phyloP scores from a whole-genome alignment of 2,888 invertebrate genomes.

The Scotopteryx bipunctaria region DNA sequence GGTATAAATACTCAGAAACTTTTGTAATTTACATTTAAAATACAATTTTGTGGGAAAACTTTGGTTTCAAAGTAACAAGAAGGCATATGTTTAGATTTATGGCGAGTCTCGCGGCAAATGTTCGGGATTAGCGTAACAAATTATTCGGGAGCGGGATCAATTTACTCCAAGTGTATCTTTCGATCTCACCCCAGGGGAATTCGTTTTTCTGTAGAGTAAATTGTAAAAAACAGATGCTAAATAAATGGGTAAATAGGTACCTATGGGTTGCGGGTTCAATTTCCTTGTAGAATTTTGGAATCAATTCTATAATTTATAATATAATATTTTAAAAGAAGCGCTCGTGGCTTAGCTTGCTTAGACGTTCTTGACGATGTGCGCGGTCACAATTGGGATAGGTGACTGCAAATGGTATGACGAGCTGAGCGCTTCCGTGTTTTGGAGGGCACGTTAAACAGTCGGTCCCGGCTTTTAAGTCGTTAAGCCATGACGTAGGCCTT shows the following conservation, averaged over 20 bases:
- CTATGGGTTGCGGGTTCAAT: too few relatives aligned
- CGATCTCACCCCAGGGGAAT: conserved; percentile 8
- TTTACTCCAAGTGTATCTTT: conserved; percentile 21
- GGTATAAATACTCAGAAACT: conserved; percentile 10
- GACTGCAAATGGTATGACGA: too few relatives aligned
- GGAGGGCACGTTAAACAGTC: too few relatives aligned
- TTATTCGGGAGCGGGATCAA: conserved; percentile 27
- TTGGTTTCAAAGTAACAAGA: conserved; percentile 8
- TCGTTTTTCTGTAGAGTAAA: conserved; percentile 8
- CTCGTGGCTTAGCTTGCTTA: too few relatives aligned
- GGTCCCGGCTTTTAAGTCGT: too few relatives aligned
- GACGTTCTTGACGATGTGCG: too few relatives aligned
- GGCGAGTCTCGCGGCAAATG: conserved; percentile 21
- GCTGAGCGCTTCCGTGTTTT: too few relatives aligned
- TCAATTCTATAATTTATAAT: too few relatives aligned
- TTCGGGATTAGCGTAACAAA: conserved; percentile 32
- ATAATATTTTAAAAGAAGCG: too few relatives aligned
- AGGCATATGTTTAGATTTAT: conserved; percentile 21
- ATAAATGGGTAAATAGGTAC: background rate
- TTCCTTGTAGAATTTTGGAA: too few relatives aligned
- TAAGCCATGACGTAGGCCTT: too few relatives aligned
- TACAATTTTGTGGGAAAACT: background rate
- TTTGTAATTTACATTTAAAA: conserved; percentile 4
- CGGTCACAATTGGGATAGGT: too few relatives aligned
- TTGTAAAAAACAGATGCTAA: background rate